These are phyloP conservation scores for Papilio dardanus DNA, from an alignment of 1,140 invertebrate genomes.

Conservation along the genomic window DNA sequence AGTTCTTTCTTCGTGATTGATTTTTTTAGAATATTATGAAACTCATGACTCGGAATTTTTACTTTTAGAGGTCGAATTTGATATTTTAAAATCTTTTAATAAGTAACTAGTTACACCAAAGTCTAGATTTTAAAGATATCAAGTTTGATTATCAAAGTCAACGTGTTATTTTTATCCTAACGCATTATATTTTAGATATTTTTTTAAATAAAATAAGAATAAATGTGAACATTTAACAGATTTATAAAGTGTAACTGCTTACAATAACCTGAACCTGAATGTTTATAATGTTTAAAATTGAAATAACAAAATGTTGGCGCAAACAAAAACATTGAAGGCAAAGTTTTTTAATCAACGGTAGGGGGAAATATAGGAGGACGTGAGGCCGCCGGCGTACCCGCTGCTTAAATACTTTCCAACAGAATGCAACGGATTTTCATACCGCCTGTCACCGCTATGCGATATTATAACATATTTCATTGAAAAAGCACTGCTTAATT, in stretches of 20 bases:
- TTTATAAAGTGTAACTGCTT: not conserved
- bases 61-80: no score
- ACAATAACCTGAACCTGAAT: not conserved
- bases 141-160: no score
- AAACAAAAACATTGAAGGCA: constrained; percentile 39
- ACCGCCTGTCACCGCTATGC: constrained; percentile 31
- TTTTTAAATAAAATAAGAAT: no score
- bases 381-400: constrained; percentile 40
- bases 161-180: no score
- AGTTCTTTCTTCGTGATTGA: not conserved
- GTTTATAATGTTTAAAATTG: constrained; percentile 25
- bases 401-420: constrained; percentile 36
- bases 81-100: not conserved
- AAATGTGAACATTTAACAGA: not conserved
- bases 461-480: constrained; percentile 29
- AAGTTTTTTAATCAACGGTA: constrained; percentile 65
- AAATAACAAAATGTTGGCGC: constrained; percentile 41
- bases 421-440: constrained; percentile 39
- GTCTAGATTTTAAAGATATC: no score
- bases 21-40: not conserved
- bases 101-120: not conserved
- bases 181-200: no score
- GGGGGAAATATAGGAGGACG: constrained; percentile 54
- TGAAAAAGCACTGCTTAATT: constrained; percentile 12
- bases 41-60: not conserved